phyloP scores from a whole-genome alignment of 2,797 vertebrate species.

The Megaceryle alcyon region DNA sequence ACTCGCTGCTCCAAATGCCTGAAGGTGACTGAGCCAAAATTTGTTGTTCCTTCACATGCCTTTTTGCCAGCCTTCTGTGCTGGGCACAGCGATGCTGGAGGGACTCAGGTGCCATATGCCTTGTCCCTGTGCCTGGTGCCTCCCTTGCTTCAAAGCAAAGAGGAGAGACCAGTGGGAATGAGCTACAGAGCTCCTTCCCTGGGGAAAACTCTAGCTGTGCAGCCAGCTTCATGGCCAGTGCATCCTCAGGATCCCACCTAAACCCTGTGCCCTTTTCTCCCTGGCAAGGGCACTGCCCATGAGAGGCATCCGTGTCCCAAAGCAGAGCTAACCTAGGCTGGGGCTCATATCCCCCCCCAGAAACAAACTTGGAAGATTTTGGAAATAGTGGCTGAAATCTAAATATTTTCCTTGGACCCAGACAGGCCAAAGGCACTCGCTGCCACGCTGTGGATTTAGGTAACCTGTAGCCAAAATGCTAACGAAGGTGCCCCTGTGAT shows the following conservation, averaged over 20 bases:
- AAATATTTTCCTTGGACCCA: neutral
- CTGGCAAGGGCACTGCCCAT: neutral
- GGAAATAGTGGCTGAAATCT: neutral
- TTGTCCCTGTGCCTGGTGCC: fast-evolving
- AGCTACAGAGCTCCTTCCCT: neutral
- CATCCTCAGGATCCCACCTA: neutral
- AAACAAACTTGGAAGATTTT: neutral
- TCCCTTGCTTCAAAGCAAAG: neutral
- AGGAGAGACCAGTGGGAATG: fast-evolving
- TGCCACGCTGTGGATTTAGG: neutral
- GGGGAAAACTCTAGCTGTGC: neutral
- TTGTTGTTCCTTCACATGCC: neutral
- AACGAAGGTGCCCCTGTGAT: fast-evolving
- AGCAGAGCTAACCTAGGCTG: neutral
- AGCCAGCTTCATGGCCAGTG: neutral
- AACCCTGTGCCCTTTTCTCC: neutral
- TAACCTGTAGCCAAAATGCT: fast-evolving
- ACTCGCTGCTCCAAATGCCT: neutral
- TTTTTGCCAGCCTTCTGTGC: neutral
- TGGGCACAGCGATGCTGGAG: fast-evolving
- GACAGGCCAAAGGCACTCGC: neutral
- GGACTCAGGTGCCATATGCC: fast-evolving
- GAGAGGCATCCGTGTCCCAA: fast-evolving
- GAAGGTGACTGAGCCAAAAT: neutral
- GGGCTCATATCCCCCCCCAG: neutral